Evolutionary conservation across 2,797 vertebrate species (phyloP), one percentile per base, ranked within the genome.

Genomic region (Enteromius anoplus): DNA sequence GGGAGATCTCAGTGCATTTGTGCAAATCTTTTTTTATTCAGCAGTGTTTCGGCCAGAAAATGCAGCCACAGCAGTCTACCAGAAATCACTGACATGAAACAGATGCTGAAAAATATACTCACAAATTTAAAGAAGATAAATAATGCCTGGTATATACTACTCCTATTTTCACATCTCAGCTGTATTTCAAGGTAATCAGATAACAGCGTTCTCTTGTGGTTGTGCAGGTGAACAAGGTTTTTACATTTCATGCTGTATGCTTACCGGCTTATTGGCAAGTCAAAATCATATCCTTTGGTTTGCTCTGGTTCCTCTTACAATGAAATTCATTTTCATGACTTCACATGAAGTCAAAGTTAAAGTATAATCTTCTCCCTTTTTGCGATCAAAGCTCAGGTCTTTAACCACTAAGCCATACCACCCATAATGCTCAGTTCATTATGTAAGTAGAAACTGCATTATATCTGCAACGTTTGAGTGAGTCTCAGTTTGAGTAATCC

Each of bases 361-460:
- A 15, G 23, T 19, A 29, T 17, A 49, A 29, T 10, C 23, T 26
- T 71, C 42, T 29, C 17, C 1, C 8, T 49, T 49, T 17, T 8
- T 49, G 23, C 15, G 8, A 15, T 19, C 15, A 49, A 49, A 29
- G 29, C 5, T 21, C 26, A 11, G 47, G 70, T 72, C 4, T 73
- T 53, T 53, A 34, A 53, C 49, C 71, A 53, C 69, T 71, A 71
- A 71, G 45, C 69, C 45, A 11, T 17, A 19, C 26, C 8, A 71
- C 17, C 17, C 26, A 72, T 32, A 72, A 72, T 51, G 26, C 17
- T 71, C n/a, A 51, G 45, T n/a, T 73, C 19, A 51, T 51, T 72
- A 26, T 72, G 70, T 72, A 26, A 26, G 45, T 72, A 72, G 17
- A 51, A 72, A 29, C 29, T 8, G 3, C 29, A 55, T n/a, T 37